phyloP scores from a whole-genome alignment of 2,888 invertebrate genomes.

The Ferdinandea cuprea region DNA sequence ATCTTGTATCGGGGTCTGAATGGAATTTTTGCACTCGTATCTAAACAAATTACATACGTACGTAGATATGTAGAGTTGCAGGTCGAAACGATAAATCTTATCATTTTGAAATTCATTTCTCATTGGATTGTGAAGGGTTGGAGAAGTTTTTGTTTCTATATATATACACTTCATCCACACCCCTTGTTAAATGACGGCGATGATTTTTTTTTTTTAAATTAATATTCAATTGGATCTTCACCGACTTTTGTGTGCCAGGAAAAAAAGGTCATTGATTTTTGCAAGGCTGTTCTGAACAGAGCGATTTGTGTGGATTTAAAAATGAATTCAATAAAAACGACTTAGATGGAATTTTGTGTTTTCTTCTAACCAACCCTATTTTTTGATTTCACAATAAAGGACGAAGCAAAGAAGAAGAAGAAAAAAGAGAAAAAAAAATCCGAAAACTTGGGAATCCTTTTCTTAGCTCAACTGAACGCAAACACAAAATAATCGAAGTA shows the following conservation, averaged over 20 bases:
- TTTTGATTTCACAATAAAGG: slow-evolving; percentile 13
- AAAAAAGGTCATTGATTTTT: slow-evolving; percentile 67
- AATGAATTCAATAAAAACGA: slow-evolving; percentile 28
- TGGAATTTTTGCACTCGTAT: slow-evolving; percentile 19
- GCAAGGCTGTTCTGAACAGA: slow-evolving; percentile 53
- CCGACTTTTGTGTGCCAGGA: neutral
- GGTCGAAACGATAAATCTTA: slow-evolving; percentile 63
- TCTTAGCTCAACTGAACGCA: neutral
- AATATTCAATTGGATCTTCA: slow-evolving; percentile 10
- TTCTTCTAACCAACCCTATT: slow-evolving; percentile 30
- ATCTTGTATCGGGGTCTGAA: neutral
- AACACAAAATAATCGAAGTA: slow-evolving; percentile 5
- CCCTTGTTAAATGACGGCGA: slow-evolving; percentile 7
- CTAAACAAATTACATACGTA: neutral
- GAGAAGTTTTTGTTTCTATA: neutral
- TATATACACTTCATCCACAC: slow-evolving; percentile 21
- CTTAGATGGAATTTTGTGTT: slow-evolving; percentile 11
- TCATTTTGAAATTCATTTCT: slow-evolving; percentile 18
- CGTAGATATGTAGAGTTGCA: slow-evolving; percentile 22
- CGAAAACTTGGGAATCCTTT: neutral
- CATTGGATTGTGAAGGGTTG: slow-evolving; percentile 13
- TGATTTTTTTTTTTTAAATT: neutral
- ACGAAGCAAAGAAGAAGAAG: neutral
- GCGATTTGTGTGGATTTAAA: slow-evolving; percentile 13
- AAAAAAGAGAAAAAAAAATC: neutral